phyloP scores from a whole-genome alignment of 2,888 invertebrate species.

The Coenonympha glycerion region DNA sequence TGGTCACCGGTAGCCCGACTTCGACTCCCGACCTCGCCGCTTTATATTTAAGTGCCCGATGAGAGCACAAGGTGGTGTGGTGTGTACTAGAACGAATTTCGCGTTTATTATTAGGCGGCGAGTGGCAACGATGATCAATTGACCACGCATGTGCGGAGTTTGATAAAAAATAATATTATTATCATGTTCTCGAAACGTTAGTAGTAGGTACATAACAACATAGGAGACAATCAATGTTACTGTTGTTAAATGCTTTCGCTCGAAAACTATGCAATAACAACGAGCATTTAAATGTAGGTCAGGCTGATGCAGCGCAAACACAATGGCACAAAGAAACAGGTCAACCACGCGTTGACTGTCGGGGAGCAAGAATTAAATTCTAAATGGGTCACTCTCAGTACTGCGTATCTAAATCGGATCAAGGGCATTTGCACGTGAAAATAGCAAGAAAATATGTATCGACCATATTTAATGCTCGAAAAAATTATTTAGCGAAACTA shows the following conservation, averaged over 20 bases:
- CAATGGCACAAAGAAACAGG: slow-evolving; percentile 6
- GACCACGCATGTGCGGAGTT: slow-evolving; percentile 38
- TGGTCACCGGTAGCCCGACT: slow-evolving; percentile 46
- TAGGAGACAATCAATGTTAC: not conserved
- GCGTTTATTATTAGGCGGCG: slow-evolving; percentile 65
- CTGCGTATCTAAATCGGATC: slow-evolving; percentile 41
- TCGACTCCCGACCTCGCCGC: slow-evolving; percentile 66
- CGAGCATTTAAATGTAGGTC: slow-evolving; percentile 11
- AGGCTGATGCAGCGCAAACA: not conserved
- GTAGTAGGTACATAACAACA: not conserved
- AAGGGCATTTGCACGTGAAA: slow-evolving; percentile 24
- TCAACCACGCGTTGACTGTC: slow-evolving; percentile 5
- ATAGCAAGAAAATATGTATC: not conserved
- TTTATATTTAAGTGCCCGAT: slow-evolving; percentile 70
- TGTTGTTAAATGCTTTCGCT: not conserved
- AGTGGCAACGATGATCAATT: slow-evolving; percentile 44
- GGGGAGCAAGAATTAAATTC: slow-evolving; percentile 23
- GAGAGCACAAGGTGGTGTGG: slow-evolving; percentile 65
- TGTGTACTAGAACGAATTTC: slow-evolving; percentile 53
- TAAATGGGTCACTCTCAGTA: slow-evolving; percentile 47
- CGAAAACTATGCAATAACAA: slow-evolving; percentile 1
- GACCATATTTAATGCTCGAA: no score
- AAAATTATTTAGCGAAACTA: not conserved
- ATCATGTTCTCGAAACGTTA: no score
- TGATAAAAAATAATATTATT: slow-evolving; percentile 19